A percentile compares a stretch with the other conserved stretches of the same genome.
Conservation (phyloP, 2,797 vertebrate species). For the Macropus fuliginosus region DNA sequence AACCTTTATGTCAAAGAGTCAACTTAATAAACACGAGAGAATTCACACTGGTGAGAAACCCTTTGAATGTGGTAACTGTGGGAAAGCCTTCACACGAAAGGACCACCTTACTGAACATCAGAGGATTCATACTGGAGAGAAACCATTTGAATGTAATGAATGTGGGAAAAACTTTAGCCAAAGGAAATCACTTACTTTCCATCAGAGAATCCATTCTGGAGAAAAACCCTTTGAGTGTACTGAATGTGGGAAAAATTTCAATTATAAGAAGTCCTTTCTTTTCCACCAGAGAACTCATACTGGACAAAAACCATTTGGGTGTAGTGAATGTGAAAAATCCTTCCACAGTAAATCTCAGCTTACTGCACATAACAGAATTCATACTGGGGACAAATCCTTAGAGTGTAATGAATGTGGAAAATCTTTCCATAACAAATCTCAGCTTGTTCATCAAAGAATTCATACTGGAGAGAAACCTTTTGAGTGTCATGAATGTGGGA, state of each 20-base stretch:
- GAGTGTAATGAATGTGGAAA: slow-evolving; percentile 38
- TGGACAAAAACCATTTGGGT: slow-evolving; percentile 48
- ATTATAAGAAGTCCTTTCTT: slow-evolving; percentile 13
- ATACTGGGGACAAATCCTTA: slow-evolving; percentile 35
- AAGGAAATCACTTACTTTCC: slow-evolving; percentile 18
- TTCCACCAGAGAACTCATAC: slow-evolving; percentile 48
- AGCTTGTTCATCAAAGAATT: slow-evolving; percentile 36
- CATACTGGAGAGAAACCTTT: slow-evolving; percentile 50
- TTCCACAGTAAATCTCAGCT: slow-evolving; percentile 42
- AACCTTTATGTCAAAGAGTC: slow-evolving; percentile 36
- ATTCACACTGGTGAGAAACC: slow-evolving; percentile 50
- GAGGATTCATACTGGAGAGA: slow-evolving; percentile 36
- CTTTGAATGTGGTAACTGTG: slow-evolving; percentile 34
- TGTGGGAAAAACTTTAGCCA: slow-evolving; percentile 43
- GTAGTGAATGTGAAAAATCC: slow-evolving; percentile 40
- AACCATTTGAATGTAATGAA: slow-evolving; percentile 22
- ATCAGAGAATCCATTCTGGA: slow-evolving; percentile 29
- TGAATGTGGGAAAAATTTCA: slow-evolving; percentile 30
- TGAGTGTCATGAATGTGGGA: slow-evolving; percentile 42
- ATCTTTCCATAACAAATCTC: neutral
- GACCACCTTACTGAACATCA: slow-evolving; percentile 33
- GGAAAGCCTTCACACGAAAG: slow-evolving; percentile 43
- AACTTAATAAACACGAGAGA: slow-evolving; percentile 48
- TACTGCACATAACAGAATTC: slow-evolving; percentile 34
- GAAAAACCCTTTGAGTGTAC: neutral